Evolutionary conservation across 2,113 vertebrate genomes (phyloP).

Genomic region (Phalacrocorax aristotelis): DNA sequence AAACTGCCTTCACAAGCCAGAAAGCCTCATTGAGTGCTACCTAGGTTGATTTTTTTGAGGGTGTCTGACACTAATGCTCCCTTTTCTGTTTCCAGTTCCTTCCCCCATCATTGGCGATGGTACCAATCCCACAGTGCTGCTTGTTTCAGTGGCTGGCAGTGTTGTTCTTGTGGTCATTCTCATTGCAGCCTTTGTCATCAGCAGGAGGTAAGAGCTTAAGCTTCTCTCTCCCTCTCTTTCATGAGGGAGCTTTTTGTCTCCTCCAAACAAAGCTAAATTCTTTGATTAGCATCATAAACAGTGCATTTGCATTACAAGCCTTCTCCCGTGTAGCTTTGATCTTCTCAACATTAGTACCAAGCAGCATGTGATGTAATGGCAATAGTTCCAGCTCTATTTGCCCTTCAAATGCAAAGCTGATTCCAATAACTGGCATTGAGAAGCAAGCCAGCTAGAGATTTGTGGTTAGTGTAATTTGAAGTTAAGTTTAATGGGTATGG

Average conservation of each 20-base stretch:
- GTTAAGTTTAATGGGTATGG: constrained; percentile 42
- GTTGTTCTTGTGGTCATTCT: constrained; percentile 95
- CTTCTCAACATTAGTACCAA: constrained; percentile 61
- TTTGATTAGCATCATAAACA: constrained; percentile 79
- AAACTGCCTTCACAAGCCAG: not conserved
- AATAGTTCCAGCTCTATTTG: constrained; percentile 67
- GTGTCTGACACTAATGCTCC: not conserved
- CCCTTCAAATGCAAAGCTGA: constrained; percentile 68
- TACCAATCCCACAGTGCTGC: constrained; percentile 90
- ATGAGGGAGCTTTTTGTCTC: constrained; percentile 68
- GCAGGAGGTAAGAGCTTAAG: constrained; percentile 87
- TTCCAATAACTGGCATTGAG: constrained; percentile 51
- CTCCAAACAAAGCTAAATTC: constrained; percentile 72
- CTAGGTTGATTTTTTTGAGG: constrained; percentile 16
- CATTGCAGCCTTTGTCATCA: constrained; percentile 95
- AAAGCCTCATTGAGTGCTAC: not conserved
- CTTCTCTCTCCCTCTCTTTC: constrained; percentile 54
- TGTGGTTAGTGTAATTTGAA: constrained; percentile 45
- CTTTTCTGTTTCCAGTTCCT: constrained; percentile 81
- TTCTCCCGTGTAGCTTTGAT: constrained; percentile 72
- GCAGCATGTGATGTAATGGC: constrained; percentile 64
- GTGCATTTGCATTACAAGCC: constrained; percentile 68
- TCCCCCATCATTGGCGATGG: constrained; percentile 94
- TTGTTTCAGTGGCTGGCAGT: constrained; percentile 93
- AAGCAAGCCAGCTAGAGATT: constrained; percentile 30